Percentiles rank a stretch among this genome's conserved stretches.
Evolutionary conservation across 2,113 vertebrate species (phyloP).

Genomic region (Phodopus roborovskii): DNA sequence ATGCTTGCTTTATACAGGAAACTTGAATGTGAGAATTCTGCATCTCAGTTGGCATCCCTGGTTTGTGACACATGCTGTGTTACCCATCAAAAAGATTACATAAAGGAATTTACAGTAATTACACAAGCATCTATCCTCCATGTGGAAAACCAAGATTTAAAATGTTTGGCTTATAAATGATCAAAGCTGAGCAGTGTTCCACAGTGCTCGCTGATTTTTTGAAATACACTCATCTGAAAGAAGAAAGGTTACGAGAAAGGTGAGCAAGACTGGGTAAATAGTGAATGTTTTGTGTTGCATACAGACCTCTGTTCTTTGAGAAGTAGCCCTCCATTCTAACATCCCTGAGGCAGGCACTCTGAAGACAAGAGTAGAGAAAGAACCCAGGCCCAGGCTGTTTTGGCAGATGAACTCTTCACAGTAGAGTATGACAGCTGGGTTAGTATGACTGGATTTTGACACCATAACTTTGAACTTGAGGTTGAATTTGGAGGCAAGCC

Average conservation of each 20-base stretch:
- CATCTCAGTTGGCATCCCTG: background rate
- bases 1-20: background rate
- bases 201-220: background rate
- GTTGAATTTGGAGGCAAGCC: background rate
- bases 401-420: background rate
- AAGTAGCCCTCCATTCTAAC: background rate
- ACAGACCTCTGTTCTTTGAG: background rate
- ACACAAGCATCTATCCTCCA: background rate
- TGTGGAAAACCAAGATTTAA: constrained; percentile 38
- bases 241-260: background rate
- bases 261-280: background rate
- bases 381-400: background rate
- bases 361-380: background rate
- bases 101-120: background rate
- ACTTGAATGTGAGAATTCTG: background rate
- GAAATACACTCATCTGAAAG: constrained; percentile 4
- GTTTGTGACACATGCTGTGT: background rate
- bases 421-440: accelerated
- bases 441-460: background rate
- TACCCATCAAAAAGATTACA: background rate
- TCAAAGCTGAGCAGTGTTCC: background rate
- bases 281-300: too few species aligned
- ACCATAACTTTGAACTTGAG: background rate
- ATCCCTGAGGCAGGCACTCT: background rate
- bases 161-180: background rate